phyloP scores from a whole-genome alignment of 2,888 invertebrate species.

The Metalampra italica region DNA sequence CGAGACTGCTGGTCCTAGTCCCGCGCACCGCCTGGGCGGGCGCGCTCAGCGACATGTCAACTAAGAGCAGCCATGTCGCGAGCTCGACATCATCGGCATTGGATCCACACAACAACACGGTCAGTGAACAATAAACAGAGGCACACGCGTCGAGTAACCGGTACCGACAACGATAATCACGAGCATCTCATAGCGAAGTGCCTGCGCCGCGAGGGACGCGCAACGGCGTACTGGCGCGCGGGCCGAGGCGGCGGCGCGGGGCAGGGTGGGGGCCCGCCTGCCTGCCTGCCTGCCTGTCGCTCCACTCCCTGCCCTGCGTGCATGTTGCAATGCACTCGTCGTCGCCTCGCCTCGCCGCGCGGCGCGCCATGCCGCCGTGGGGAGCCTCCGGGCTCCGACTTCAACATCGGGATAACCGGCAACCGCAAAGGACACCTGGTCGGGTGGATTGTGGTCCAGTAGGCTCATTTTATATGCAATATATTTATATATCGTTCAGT shows the following conservation, averaged over 20 bases:
- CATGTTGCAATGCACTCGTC: conserved; percentile 71
- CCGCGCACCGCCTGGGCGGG: conserved; percentile 75
- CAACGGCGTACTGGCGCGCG: conserved; percentile 68
- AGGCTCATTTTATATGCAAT: no score
- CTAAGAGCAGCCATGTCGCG: conserved; percentile 66
- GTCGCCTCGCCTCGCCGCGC: conserved; percentile 48
- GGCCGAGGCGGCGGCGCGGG: conserved; percentile 37
- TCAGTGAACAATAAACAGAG: conserved; percentile 59
- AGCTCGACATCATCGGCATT: conserved; percentile 48
- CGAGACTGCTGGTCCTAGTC: conserved; percentile 88
- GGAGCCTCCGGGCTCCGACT: conserved; percentile 9
- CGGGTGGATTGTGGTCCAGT: conserved; percentile 45
- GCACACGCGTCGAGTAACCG: conserved; percentile 51
- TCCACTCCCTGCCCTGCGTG: conserved; percentile 43
- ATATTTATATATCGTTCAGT: no score
- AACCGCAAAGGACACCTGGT: conserved; percentile 18
- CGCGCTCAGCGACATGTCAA: conserved; percentile 77
- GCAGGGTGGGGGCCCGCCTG: conserved; percentile 66
- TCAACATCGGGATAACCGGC: conserved; percentile 27
- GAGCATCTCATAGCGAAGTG: conserved; percentile 46
- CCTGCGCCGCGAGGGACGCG: conserved; percentile 72
- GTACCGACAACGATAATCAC: conserved; percentile 38
- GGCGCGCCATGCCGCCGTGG: conserved; percentile 9
- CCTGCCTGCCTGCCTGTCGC: conserved; percentile 35
- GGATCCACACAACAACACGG: conserved; percentile 51